Percentiles rank a stretch among this genome's conserved stretches.
Evolutionary conservation across 2,113 vertebrate species (phyloP).

Genomic region (Xiphorhynchus elegans): DNA sequence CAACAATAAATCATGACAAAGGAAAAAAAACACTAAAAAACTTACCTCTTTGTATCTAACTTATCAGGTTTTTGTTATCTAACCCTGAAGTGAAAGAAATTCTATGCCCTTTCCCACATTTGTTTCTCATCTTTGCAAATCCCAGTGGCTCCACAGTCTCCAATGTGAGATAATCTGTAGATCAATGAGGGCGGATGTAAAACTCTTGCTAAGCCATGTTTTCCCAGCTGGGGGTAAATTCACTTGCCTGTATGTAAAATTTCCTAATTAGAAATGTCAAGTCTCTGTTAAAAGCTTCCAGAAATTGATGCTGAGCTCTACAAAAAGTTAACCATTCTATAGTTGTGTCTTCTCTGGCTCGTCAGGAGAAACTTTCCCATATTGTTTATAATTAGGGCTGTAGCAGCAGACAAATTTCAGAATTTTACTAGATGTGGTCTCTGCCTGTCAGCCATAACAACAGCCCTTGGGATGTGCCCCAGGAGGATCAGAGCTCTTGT

Average conservation of each 20-base stretch:
- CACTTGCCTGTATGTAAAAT: constrained; percentile 84
- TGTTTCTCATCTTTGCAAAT: constrained; percentile 74
- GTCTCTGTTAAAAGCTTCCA: constrained; percentile 73
- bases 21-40: not conserved
- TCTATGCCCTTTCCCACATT: constrained; percentile 84
- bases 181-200: constrained; percentile 93
- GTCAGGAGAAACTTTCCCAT: not conserved
- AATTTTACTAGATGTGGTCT: not conserved
- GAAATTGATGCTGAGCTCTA: constrained; percentile 58
- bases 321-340: constrained; percentile 67
- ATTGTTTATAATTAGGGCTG: not conserved
- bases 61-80: constrained; percentile 69
- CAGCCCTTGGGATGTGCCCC: not conserved
- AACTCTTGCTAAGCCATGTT: constrained; percentile 89
- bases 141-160: constrained; percentile 81
- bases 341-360: not conserved
- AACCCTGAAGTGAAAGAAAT: constrained; percentile 76
- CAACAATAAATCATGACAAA: not conserved
- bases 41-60: constrained; percentile 54
- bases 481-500: not conserved
- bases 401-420: not conserved
- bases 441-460: not conserved
- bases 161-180: constrained; percentile 90
- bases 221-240: constrained; percentile 92
- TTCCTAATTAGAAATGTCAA: constrained; percentile 84